A percentile compares a stretch with the other conserved stretches of the same genome.
Evolutionary conservation across 2,113 vertebrate genomes (phyloP).

Genomic region (Limnothrissa miodon): DNA sequence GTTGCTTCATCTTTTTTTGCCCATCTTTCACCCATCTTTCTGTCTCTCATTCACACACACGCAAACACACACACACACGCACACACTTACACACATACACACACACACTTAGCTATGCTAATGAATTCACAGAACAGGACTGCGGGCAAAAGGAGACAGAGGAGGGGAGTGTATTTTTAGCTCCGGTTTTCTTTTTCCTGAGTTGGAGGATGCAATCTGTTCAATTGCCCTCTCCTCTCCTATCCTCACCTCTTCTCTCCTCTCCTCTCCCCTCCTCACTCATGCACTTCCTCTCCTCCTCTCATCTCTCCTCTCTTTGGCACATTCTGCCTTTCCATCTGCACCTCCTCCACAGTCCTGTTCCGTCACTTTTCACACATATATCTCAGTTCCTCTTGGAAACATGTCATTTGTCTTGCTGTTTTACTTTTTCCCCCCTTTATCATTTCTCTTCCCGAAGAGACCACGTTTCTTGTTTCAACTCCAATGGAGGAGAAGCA

Average conservation of each 20-base stretch:
- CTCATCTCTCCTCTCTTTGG: background rate
- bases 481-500: background rate
- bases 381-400: constrained; percentile 1
- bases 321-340: background rate
- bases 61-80: constrained; percentile 23
- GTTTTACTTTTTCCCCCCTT: background rate
- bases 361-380: background rate
- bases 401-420: background rate
- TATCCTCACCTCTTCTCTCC: background rate
- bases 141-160: background rate
- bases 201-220: constrained; percentile 20
- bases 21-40: constrained; percentile 16
- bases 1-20: background rate
- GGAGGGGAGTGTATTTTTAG: background rate
- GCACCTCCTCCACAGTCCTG: background rate
- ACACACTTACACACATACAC: constrained; percentile 37
- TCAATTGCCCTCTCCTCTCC: background rate
- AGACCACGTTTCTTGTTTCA: background rate
- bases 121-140: constrained; percentile 9
- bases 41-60: background rate
- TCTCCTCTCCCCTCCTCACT: background rate
- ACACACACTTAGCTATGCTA: constrained; percentile 25
- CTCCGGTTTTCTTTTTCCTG: background rate
- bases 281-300: background rate
- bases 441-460: background rate